phyloP scores from a whole-genome alignment of 2,113 vertebrate species.

The Apeltes quadracus region DNA sequence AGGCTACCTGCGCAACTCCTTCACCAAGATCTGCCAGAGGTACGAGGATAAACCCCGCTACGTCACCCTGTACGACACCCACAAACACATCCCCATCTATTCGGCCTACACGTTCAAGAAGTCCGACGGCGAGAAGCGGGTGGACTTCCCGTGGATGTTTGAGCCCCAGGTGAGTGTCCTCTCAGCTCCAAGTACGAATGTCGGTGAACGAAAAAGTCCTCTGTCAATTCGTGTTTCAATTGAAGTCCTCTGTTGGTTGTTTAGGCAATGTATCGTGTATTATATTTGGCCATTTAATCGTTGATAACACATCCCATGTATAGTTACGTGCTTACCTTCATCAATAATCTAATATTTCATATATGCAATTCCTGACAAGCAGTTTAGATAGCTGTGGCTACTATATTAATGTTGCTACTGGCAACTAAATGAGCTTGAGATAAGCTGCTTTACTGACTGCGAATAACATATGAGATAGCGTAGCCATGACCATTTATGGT shows the following conservation, averaged over 20 bases:
- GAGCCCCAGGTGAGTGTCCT: conserved; percentile 73
- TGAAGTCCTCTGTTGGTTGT: neutral
- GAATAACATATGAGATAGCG: neutral
- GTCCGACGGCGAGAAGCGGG: conserved; percentile 74
- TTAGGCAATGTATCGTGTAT: neutral
- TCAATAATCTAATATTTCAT: neutral
- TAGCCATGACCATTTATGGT: neutral
- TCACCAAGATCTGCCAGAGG: conserved; percentile 75
- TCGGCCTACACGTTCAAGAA: conserved; percentile 79
- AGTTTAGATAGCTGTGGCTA: neutral
- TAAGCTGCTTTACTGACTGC: conserved; percentile 33
- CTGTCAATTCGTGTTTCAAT: neutral
- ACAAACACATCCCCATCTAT: conserved; percentile 71
- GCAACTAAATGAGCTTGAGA: conserved; percentile 17
- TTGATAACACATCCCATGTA: neutral
- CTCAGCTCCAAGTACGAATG: neutral
- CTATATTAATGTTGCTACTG: neutral
- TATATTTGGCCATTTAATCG: neutral
- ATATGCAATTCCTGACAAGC: neutral
- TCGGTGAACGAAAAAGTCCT: neutral
- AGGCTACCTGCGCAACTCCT: conserved; percentile 67
- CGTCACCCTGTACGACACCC: conserved; percentile 73
- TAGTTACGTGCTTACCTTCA: neutral
- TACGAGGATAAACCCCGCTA: conserved; percentile 73
- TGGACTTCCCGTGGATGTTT: conserved; percentile 81